phyloP scores from a whole-genome alignment of 2,113 vertebrate species.

The Sturnira hondurensis region DNA sequence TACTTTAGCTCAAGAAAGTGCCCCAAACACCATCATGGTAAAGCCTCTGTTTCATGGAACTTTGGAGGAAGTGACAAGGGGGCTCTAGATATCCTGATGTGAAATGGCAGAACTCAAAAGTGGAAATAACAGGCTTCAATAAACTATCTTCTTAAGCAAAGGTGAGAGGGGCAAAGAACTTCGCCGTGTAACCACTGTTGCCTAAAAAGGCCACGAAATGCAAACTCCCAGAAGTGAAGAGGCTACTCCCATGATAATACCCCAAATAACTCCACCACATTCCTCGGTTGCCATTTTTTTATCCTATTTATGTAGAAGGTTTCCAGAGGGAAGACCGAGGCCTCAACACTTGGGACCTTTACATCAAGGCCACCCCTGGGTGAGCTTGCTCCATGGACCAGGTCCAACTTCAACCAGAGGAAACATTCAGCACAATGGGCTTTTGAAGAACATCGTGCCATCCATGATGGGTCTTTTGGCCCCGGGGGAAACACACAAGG shows the following conservation, averaged over 20 bases:
- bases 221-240: not conserved
- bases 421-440: not conserved
- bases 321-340: not conserved
- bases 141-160: not conserved
- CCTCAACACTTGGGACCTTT: not conserved
- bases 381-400: too few relatives aligned
- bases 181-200: accelerated
- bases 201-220: accelerated
- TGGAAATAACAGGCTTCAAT: not conserved
- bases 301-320: not conserved
- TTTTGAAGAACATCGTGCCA: not conserved
- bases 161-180: not conserved
- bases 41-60: not conserved
- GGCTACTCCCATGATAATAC: accelerated
- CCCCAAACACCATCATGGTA: not conserved
- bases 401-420: not conserved
- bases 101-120: not conserved
- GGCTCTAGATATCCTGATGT: accelerated
- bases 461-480: accelerated
- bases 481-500: not conserved
- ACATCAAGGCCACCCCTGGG: not conserved
- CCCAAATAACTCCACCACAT: not conserved
- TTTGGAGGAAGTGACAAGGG: not conserved
- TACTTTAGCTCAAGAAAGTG: not conserved
- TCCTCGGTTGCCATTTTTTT: not conserved